These are phyloP conservation scores for Monarcha castaneiventris DNA, from an alignment of 2,113 vertebrate species.

Conservation along the genomic window DNA sequence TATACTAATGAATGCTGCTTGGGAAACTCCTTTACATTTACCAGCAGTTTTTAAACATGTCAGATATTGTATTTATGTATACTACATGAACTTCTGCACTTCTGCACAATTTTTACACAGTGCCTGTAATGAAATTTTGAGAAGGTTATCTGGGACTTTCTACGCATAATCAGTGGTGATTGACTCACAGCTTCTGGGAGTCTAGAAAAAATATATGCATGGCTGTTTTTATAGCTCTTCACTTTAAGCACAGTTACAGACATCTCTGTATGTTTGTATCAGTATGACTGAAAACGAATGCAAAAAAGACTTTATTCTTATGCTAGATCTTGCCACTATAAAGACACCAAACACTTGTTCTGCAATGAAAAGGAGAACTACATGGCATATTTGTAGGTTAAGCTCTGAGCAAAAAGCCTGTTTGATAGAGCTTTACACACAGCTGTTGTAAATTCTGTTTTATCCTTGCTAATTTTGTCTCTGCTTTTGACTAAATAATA, in stretches of 20 bases:
- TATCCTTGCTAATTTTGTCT: constrained; percentile 10
- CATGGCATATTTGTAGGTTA: constrained; percentile 10
- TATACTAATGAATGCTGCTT: not conserved
- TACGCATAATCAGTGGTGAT: not conserved
- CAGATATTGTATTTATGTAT: not conserved
- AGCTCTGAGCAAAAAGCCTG: not conserved
- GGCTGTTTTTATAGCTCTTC: not conserved
- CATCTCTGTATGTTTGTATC: not conserved
- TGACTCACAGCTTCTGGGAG: constrained; percentile 12
- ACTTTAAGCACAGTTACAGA: not conserved
- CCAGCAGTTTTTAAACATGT: not conserved
- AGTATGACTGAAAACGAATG: not conserved
- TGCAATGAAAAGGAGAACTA: not conserved
- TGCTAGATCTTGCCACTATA: not conserved
- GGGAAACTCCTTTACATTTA: not conserved
- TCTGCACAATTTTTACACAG: not conserved
- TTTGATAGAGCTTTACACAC: not conserved
- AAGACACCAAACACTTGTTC: not conserved
- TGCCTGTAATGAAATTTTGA: not conserved
- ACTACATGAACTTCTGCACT: not conserved
- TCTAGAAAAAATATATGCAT: not conserved
- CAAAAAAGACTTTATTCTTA: not conserved
- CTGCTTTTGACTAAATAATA: not conserved
- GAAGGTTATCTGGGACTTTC: not conserved
- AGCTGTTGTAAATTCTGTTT: constrained; percentile 27